phyloP scores from a whole-genome alignment of 2,888 invertebrate genomes.

The Lutraria lutraria region DNA sequence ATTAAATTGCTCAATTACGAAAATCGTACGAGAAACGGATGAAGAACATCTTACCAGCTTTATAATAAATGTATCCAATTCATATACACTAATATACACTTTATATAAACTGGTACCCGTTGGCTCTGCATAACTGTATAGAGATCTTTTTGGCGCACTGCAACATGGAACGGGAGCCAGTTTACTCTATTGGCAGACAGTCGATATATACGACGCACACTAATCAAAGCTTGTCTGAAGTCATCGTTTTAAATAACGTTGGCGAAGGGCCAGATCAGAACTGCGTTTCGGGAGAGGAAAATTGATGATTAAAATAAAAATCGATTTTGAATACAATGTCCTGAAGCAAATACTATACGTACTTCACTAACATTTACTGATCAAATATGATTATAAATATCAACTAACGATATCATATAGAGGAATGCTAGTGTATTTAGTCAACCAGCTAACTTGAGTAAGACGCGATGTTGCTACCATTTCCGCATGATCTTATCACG shows the following conservation, averaged over 20 bases:
- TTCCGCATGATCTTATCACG: neutral
- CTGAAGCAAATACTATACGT: neutral
- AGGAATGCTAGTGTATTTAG: neutral
- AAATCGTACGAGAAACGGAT: neutral
- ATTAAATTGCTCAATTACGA: too few species aligned
- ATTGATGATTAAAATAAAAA: neutral
- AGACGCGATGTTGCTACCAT: neutral
- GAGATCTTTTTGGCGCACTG: too few species aligned
- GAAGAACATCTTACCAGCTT: neutral
- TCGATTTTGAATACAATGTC: neutral
- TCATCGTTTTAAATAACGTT: constrained; percentile 3
- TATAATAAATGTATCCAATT: too few species aligned
- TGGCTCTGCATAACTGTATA: too few species aligned
- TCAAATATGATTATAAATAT: neutral
- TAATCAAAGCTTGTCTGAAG: neutral
- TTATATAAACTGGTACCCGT: too few species aligned
- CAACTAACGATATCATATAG: neutral
- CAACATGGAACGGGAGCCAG: too few species aligned
- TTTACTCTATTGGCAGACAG: neutral
- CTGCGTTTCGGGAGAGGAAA: neutral
- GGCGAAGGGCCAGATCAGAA: neutral
- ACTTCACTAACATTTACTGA: neutral
- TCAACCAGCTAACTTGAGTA: too few species aligned
- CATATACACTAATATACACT: too few species aligned
- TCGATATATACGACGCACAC: neutral